phyloP scores from a whole-genome alignment of 2,113 vertebrate species.

The Myiozetetes cayanensis region DNA sequence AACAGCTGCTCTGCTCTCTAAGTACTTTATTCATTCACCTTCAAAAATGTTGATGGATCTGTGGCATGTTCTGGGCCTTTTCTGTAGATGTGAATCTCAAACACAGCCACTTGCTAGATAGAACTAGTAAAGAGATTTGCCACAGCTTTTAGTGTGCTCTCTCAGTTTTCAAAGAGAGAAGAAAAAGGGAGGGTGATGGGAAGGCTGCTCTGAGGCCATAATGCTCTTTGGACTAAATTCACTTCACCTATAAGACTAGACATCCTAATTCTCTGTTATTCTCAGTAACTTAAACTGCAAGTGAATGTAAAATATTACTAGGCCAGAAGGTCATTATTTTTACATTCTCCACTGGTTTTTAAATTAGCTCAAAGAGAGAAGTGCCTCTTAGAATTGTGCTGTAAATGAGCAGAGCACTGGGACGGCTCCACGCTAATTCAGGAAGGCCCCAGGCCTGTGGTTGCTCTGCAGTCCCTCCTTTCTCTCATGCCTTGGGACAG shows the following conservation, averaged over 20 bases:
- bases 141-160: neutral
- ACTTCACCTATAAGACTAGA: neutral
- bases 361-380: neutral
- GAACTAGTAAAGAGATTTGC: neutral
- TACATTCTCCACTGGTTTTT: neutral
- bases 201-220: neutral
- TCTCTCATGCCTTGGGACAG: neutral
- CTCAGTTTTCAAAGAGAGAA: neutral
- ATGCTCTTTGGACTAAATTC: neutral
- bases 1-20: slow-evolving; percentile 14
- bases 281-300: neutral
- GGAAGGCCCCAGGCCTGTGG: neutral
- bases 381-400: neutral
- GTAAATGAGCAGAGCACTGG: neutral
- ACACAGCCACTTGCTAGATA: neutral
- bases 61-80: neutral
- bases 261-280: neutral
- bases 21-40: slow-evolving; percentile 45
- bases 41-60: slow-evolving; percentile 23
- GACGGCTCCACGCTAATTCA: neutral
- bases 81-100: slow-evolving; percentile 22
- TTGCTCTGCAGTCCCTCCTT: neutral
- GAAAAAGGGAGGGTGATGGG: neutral
- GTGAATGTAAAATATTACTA: neutral
- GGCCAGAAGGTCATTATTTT: neutral